Evolutionary conservation across 2,797 vertebrate species (phyloP).

Genomic region (Enteromius argenteus): DNA sequence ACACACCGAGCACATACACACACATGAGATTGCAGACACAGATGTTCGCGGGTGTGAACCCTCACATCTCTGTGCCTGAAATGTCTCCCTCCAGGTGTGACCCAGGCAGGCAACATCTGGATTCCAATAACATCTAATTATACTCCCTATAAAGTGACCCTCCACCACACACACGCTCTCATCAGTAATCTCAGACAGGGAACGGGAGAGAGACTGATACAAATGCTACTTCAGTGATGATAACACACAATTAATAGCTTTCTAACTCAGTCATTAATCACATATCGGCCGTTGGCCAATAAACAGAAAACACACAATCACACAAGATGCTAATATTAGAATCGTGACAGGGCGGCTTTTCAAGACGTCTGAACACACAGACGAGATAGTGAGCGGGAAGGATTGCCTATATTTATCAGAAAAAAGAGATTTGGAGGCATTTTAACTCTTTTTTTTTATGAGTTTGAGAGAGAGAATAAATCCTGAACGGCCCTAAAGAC

Average conservation of each 20-base stretch:
- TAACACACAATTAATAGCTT: slow-evolving; percentile 48
- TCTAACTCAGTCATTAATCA: slow-evolving; percentile 45
- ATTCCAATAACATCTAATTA: slow-evolving; percentile 53
- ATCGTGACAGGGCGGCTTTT: not conserved
- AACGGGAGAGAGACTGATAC: slow-evolving; percentile 34
- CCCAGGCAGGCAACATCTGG: slow-evolving; percentile 55
- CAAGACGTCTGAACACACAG: not conserved
- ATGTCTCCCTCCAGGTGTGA: slow-evolving; percentile 55
- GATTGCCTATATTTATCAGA: not conserved
- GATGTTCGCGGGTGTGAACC: slow-evolving; percentile 41
- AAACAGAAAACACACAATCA: slow-evolving; percentile 2
- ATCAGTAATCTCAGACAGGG: slow-evolving; percentile 13
- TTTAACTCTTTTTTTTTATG: not conserved
- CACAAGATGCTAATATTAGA: slow-evolving; percentile 22
- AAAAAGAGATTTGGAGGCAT: not conserved
- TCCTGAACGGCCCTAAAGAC: not conserved
- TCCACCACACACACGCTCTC: slow-evolving; percentile 23
- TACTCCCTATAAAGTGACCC: slow-evolving; percentile 45
- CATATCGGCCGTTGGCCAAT: slow-evolving; percentile 11
- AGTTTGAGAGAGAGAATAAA: slow-evolving; percentile 8
- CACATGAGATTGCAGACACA: slow-evolving; percentile 38
- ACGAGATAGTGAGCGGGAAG: slow-evolving; percentile 2
- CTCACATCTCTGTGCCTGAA: slow-evolving; percentile 27
- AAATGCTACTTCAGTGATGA: slow-evolving; percentile 38
- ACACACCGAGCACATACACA: slow-evolving; percentile 27